These are phyloP conservation scores for Mylabris sibirica DNA, from an alignment of 2,888 invertebrate species.

Conservation along the genomic window DNA sequence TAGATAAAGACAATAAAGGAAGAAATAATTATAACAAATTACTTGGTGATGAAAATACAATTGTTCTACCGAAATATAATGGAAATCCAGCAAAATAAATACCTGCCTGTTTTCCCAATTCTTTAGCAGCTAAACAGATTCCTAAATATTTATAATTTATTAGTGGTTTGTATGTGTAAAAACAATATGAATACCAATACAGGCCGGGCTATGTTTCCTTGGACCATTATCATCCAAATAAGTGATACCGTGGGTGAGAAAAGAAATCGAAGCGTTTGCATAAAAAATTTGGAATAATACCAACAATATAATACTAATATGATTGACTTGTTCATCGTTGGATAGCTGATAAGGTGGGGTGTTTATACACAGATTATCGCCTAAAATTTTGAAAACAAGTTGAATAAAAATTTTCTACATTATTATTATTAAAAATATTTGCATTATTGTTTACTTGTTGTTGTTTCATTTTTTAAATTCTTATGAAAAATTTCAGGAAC, in stretches of 20 bases:
- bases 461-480: neutral
- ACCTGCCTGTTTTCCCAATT: slow-evolving; percentile 54
- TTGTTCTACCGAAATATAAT: slow-evolving; percentile 35
- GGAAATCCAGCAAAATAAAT: slow-evolving; percentile 53
- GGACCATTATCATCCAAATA: slow-evolving; percentile 70
- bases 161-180: slow-evolving; percentile 33
- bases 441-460: slow-evolving; percentile 21
- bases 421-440: neutral
- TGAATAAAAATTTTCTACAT: neutral
- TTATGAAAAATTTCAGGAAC: slow-evolving; percentile 64
- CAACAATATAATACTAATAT: slow-evolving; percentile 54
- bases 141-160: slow-evolving; percentile 56
- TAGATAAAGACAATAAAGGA: neutral
- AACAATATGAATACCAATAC: slow-evolving; percentile 54
- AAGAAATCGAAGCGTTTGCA: slow-evolving; percentile 52
- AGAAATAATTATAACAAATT: slow-evolving; percentile 10
- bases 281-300: slow-evolving; percentile 56
- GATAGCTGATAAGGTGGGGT: neutral
- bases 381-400: slow-evolving; percentile 7
- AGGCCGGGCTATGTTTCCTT: slow-evolving; percentile 62
- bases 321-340: slow-evolving; percentile 20
- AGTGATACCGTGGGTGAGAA: slow-evolving; percentile 66
- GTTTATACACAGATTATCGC: slow-evolving; percentile 1
- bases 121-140: slow-evolving; percentile 45
- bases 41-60: slow-evolving; percentile 49